These are phyloP conservation scores for Cancer borealis DNA, from an alignment of 2,888 invertebrate genomes.

Conservation along the genomic window DNA sequence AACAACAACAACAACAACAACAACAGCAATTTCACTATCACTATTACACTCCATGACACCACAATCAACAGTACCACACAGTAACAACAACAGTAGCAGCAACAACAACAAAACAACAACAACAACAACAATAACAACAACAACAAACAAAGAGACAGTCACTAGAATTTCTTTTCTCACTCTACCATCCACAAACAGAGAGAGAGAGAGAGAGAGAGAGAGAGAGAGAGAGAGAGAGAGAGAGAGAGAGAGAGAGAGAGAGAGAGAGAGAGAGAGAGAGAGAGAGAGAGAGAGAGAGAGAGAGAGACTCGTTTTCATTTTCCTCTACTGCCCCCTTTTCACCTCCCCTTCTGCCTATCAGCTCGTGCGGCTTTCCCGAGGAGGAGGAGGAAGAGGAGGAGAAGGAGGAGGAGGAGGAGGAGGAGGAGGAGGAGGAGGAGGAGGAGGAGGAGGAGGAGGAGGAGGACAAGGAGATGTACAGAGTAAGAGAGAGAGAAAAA, in stretches of 20 bases:
- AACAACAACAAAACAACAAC: background rate
- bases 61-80: background rate
- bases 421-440: constrained; percentile 12
- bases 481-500: background rate
- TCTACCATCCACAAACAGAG: background rate
- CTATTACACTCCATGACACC: background rate
- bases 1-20: background rate
- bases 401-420: background rate
- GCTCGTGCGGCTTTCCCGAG: background rate
- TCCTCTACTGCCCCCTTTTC: background rate
- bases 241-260: constrained; percentile 40
- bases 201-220: constrained; percentile 40
- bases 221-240: constrained; percentile 34
- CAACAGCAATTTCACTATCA: background rate
- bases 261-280: background rate
- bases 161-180: background rate
- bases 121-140: background rate
- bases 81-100: background rate
- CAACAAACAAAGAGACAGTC: background rate
- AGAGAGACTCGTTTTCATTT: background rate
- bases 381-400: background rate
- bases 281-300: background rate
- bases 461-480: background rate
- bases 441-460: background rate
- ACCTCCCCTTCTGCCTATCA: background rate